Evolutionary conservation across 92 coral and sea anemone genomes (phyloP), one percentile per base, ranked within the genome.

Genomic region (Galaxea fascicularis): DNA sequence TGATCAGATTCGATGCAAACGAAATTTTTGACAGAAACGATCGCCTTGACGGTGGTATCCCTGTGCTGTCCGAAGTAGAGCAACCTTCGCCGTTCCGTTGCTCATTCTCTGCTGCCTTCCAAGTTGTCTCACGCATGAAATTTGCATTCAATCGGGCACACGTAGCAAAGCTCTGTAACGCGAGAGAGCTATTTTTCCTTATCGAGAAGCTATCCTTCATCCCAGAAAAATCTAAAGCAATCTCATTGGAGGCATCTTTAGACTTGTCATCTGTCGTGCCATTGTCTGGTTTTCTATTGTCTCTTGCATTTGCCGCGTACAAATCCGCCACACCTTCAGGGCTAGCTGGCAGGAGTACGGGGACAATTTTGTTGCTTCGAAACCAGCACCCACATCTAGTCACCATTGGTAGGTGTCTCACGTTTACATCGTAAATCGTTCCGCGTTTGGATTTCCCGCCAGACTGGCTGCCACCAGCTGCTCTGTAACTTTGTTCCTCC

Each of bases 131-230:
- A n/a, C 66, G 44, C 84, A 79, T 66, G 26, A 66, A 79, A 27
- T 53, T 79, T 20, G 60, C 84, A 53, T 79, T 79, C 54, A 79
- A 30, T 11, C 84, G 84, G 18, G 84, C 84, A 4, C 84, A 79
- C 1, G 73, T 49, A 17, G 84, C 84, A 24, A 79, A 79, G 47
- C 75, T 79, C 52, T 67, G 84, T 39, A 79, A 27, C 52, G 84
- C 84, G 0, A 65, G 64, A 0, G 84, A 75, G 18, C 75, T 56
- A 68, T 66, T 79, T 66, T 67, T 17, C 22, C 31, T 79, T 31
- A 15, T 64, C 64, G 35, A 29, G 30, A 79, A 79, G n/a, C 54
- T 67, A 44, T 67, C 84, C 46, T 79, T 68, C 6, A 74, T 52
- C n/a, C 69, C 60, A 17, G 26, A 66, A 35, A 79, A 67, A 31